phyloP scores from a whole-genome alignment of 2,888 invertebrate species.

The Drosophila peninsularis region DNA sequence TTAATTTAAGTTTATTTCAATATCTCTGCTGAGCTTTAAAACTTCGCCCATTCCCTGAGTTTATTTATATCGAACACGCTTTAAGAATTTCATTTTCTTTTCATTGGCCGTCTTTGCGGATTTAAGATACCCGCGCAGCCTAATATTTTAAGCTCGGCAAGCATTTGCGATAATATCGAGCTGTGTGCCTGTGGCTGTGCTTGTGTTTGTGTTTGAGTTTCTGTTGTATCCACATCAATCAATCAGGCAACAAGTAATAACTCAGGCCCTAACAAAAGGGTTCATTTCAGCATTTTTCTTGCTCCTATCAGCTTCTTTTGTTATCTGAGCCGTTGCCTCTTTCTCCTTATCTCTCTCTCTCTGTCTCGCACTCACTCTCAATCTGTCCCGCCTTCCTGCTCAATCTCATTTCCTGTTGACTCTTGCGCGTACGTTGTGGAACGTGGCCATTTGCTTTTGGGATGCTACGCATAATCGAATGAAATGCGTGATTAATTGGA shows the following conservation, averaged over 20 bases:
- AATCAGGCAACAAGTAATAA: slow-evolving; percentile 77
- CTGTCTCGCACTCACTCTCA: not conserved
- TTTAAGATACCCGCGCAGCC: slow-evolving; percentile 23
- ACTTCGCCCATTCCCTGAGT: not conserved
- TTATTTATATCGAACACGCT: slow-evolving; percentile 11
- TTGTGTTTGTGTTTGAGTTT: slow-evolving; percentile 38
- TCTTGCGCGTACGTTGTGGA: slow-evolving; percentile 16
- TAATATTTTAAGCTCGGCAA: slow-evolving; percentile 27
- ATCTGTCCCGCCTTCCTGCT: not conserved
- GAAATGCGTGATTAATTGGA: slow-evolving; percentile 79
- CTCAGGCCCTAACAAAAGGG: slow-evolving; percentile 67
- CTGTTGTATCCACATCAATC: slow-evolving; percentile 66
- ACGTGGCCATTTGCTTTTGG: slow-evolving; percentile 53
- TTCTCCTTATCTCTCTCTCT: not conserved
- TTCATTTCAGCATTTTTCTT: slow-evolving; percentile 39
- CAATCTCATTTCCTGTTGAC: slow-evolving; percentile 4
- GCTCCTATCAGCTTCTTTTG: slow-evolving; percentile 27
- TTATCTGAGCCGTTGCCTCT: slow-evolving; percentile 15
- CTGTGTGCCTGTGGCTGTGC: slow-evolving; percentile 12
- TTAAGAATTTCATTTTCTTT: slow-evolving; percentile 12
- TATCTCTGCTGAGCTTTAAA: not conserved
- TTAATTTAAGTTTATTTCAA: not conserved
- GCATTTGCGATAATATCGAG: slow-evolving; percentile 50
- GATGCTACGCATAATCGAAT: slow-evolving; percentile 71
- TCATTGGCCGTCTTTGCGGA: slow-evolving; percentile 28